Evolutionary conservation across 2,888 invertebrate species (phyloP).

Genomic region (Galeruca laticollis): DNA sequence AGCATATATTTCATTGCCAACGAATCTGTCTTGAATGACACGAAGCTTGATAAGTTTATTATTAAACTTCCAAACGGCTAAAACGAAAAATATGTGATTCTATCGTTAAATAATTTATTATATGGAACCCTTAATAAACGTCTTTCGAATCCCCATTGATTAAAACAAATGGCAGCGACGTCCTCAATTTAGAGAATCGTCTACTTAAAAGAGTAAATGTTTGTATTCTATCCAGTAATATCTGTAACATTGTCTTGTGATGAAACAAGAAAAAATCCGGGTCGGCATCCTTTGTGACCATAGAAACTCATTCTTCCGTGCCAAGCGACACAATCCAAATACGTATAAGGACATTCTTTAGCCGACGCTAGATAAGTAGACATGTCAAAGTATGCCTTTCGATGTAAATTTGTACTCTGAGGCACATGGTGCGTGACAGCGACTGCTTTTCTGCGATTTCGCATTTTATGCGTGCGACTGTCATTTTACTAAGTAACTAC

Average conservation of each 20-base stretch:
- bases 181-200: slow-evolving; percentile 52
- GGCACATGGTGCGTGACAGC: slow-evolving; percentile 62
- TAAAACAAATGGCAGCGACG: slow-evolving; percentile 51
- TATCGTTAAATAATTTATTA: slow-evolving; percentile 45
- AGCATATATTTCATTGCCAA: no score
- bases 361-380: slow-evolving; percentile 64
- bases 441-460: slow-evolving; percentile 41
- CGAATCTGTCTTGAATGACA: not conserved
- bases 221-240: slow-evolving; percentile 61
- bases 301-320: slow-evolving; percentile 64
- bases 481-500: slow-evolving; percentile 31
- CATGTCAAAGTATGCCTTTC: slow-evolving; percentile 66
- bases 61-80: not conserved
- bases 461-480: slow-evolving; percentile 32
- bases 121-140: slow-evolving; percentile 40
- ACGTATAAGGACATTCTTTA: slow-evolving; percentile 66
- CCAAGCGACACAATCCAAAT: slow-evolving; percentile 65
- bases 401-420: slow-evolving; percentile 66
- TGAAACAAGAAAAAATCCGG: slow-evolving; percentile 63
- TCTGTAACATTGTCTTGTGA: slow-evolving; percentile 65
- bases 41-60: slow-evolving; percentile 11
- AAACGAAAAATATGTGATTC: slow-evolving; percentile 38
- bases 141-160: slow-evolving; percentile 44
- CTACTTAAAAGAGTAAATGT: slow-evolving; percentile 57
- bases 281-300: slow-evolving; percentile 63